Evolutionary conservation across 2,888 invertebrate genomes (phyloP).

Genomic region (Caenorhabditis virilis): DNA sequence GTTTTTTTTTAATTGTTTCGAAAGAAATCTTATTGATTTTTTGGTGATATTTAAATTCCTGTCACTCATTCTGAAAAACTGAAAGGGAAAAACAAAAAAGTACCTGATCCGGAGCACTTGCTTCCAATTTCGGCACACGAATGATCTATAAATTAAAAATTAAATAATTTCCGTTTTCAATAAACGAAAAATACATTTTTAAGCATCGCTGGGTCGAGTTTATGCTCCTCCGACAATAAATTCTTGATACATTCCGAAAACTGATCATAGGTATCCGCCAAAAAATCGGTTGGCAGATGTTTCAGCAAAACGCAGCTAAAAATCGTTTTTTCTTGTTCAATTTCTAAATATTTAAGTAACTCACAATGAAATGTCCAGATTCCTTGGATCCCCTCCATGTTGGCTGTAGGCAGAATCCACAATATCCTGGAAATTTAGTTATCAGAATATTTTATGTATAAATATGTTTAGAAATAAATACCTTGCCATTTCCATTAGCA

Average conservation of each 20-base stretch:
- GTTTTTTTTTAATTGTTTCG: too few species aligned
- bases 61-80: too few species aligned
- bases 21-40: too few species aligned
- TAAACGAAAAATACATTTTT: slow-evolving; percentile 16
- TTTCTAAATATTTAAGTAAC: slow-evolving; percentile 3
- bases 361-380: slow-evolving; percentile 20
- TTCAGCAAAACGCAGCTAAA: slow-evolving; percentile 35
- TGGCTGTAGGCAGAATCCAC: slow-evolving; percentile 13
- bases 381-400: slow-evolving; percentile 34
- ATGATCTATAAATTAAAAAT: slow-evolving; percentile 24
- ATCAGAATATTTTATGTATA: background rate
- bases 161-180: background rate
- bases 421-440: slow-evolving; percentile 18
- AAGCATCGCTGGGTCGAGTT: slow-evolving; percentile 24
- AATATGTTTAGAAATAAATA: background rate
- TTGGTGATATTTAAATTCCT: too few species aligned
- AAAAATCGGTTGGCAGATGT: slow-evolving; percentile 32
- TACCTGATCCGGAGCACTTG: slow-evolving; percentile 27
- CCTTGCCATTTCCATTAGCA: background rate
- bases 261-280: slow-evolving; percentile 38
- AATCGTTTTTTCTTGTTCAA: background rate
- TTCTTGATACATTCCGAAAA: slow-evolving; percentile 43
- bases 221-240: slow-evolving; percentile 39
- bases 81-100: too few species aligned
- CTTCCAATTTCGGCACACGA: slow-evolving; percentile 32